These are phyloP conservation scores for Linyphia triangularis DNA, from an alignment of 2,888 invertebrate species.

Conservation along the genomic window DNA sequence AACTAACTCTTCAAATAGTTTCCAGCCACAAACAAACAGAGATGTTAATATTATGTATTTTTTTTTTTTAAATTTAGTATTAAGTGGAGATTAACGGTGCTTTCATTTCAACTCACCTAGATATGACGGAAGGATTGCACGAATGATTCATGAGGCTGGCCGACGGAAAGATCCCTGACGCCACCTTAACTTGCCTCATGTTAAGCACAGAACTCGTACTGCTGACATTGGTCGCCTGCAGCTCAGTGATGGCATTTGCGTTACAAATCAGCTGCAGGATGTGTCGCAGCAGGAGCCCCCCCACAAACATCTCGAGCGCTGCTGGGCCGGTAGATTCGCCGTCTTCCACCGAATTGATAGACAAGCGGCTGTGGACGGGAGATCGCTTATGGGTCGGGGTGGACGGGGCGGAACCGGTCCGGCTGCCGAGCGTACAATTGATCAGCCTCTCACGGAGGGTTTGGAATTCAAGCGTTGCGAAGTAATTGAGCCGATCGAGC, in stretches of 20 bases:
- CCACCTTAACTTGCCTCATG: constrained; percentile 82
- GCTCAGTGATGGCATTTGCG: constrained; percentile 85
- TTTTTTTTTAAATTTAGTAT: no score
- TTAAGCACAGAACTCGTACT: constrained; percentile 63
- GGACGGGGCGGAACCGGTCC: constrained; percentile 67
- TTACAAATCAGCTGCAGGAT: constrained; percentile 90
- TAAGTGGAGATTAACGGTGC: no score
- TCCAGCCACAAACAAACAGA: no score
- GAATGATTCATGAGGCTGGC: constrained; percentile 96
- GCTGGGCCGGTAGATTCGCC: constrained; percentile 42
- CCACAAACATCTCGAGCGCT: constrained; percentile 81
- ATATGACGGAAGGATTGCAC: constrained; percentile 90
- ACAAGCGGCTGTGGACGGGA: constrained; percentile 71
- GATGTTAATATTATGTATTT: no score
- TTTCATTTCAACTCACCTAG: constrained; percentile 84
- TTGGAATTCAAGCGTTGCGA: constrained; percentile 58
- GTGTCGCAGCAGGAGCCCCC: constrained; percentile 86
- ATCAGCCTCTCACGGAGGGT: constrained; percentile 53
- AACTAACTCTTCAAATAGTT: no score
- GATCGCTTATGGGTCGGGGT: constrained; percentile 70
- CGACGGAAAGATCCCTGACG: constrained; percentile 91
- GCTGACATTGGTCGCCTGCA: constrained; percentile 77
- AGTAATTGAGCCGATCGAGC: constrained; percentile 63
- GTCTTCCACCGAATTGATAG: constrained; percentile 60
- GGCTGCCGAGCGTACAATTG: constrained; percentile 39